These are phyloP conservation scores for Cavia aperea DNA, from an alignment of 2,113 vertebrate genomes.

Conservation along the genomic window DNA sequence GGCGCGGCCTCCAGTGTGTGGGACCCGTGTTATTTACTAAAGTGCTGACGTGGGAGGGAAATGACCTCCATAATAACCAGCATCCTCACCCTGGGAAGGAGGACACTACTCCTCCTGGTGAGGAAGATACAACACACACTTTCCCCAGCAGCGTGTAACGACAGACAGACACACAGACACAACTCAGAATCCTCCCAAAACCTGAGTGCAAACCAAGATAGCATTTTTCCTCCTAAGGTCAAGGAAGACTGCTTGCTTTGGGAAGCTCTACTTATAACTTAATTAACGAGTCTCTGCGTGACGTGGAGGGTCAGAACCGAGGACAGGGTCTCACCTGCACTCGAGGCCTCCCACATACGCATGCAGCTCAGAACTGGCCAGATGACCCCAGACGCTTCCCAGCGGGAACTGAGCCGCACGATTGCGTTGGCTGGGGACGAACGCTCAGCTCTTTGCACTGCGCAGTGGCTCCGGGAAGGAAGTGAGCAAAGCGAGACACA, in stretches of 20 bases:
- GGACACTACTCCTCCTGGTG: accelerated
- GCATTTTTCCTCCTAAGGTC: neutral
- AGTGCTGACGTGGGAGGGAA: accelerated
- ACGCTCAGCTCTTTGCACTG: accelerated
- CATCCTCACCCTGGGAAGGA: neutral
- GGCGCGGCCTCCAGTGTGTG: neutral
- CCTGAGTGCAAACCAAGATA: neutral
- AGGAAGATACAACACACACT: neutral
- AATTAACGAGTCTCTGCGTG: neutral
- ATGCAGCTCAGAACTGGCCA: neutral
- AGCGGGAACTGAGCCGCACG: accelerated
- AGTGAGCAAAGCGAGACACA: accelerated
- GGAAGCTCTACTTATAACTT: neutral
- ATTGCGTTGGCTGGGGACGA: accelerated
- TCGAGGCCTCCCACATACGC: neutral
- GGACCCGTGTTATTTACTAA: accelerated
- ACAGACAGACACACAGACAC: neutral
- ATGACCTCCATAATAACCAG: accelerated
- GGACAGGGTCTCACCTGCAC: neutral
- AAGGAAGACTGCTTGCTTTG: neutral
- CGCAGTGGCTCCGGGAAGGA: accelerated
- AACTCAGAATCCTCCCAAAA: neutral
- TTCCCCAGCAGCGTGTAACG: neutral
- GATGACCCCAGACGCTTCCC: neutral
- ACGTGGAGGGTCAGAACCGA: neutral